Evolutionary conservation across 35 echinoderm and acorn worm species (phyloP).

Genomic region (Anneissia japonica): DNA sequence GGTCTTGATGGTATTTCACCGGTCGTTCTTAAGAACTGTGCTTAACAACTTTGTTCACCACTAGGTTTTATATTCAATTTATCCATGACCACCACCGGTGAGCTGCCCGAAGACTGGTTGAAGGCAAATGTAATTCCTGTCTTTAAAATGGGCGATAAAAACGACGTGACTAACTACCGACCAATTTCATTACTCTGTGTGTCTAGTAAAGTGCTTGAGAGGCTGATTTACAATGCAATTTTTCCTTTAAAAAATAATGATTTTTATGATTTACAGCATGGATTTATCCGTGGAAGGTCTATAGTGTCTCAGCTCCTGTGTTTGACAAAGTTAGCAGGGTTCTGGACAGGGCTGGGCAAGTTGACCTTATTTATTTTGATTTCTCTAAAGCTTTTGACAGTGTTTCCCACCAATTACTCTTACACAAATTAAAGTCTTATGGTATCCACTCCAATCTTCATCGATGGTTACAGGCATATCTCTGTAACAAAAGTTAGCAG

Average conservation of each 20-base stretch:
- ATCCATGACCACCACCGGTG: background rate
- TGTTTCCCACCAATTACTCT: background rate
- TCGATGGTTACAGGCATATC: background rate
- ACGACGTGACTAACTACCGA: background rate
- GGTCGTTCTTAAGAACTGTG: slow-evolving; percentile 1
- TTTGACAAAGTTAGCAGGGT: slow-evolving; percentile 11
- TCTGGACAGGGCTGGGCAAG: slow-evolving; percentile 18
- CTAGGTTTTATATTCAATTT: slow-evolving; percentile 9
- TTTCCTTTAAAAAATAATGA: background rate
- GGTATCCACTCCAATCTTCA: background rate
- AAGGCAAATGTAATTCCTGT: slow-evolving; percentile 4
- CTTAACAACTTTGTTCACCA: background rate
- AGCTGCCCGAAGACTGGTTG: slow-evolving; percentile 1
- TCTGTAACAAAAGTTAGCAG: too few species aligned
- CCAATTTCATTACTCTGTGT: slow-evolving; percentile 4
- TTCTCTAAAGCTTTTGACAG: slow-evolving; percentile 14
- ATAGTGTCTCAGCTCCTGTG: background rate
- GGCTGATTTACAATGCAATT: background rate
- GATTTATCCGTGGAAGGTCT: slow-evolving; percentile 1
- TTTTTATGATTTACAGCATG: slow-evolving; percentile 11
- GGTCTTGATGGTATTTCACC: slow-evolving; percentile 15
- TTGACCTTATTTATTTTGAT: slow-evolving; percentile 9
- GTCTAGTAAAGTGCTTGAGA: background rate
- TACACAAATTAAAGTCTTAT: background rate
- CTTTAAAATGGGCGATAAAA: slow-evolving; percentile 10